A percentile compares a stretch with the other conserved stretches of the same genome.
These are phyloP conservation scores for Plagiodera versicolora DNA, from an alignment of 2,888 invertebrate genomes.

Conservation along the genomic window DNA sequence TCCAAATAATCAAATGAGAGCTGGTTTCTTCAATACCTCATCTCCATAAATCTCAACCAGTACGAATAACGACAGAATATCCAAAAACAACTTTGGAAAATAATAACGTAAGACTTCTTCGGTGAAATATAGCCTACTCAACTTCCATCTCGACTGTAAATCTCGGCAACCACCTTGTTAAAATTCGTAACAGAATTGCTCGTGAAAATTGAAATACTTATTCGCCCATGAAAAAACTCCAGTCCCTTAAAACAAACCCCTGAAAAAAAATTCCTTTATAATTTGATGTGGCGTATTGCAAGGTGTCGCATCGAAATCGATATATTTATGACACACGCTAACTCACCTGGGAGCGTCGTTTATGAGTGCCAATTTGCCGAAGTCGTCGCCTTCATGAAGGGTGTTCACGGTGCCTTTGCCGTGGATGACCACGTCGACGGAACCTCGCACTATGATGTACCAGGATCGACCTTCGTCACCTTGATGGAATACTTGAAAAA, in stretches of 20 bases:
- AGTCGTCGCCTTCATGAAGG: slow-evolving; percentile 82
- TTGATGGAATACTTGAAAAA: slow-evolving; percentile 73
- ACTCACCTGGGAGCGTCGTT: slow-evolving; percentile 83
- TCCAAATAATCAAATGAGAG: no score
- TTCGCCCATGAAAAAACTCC: background rate
- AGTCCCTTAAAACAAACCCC: background rate
- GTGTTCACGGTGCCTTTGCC: slow-evolving; percentile 83
- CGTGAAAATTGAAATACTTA: background rate
- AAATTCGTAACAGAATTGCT: background rate
- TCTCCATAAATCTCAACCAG: no score
- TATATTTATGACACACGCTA: slow-evolving; percentile 18
- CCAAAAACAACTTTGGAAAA: background rate
- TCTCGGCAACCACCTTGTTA: no score
- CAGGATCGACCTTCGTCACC: slow-evolving; percentile 83
- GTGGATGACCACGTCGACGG: slow-evolving; percentile 82
- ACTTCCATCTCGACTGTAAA: no score
- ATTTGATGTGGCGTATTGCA: background rate
- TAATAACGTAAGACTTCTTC: no score
- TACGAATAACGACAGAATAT: no score
- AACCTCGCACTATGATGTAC: slow-evolving; percentile 82
- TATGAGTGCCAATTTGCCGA: slow-evolving; percentile 82
- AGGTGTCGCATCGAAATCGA: background rate
- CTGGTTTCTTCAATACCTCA: no score
- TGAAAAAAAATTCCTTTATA: background rate
- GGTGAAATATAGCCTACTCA: no score